Evolutionary conservation across 37 sponge, comb jelly and placozoan species (phyloP).

Genomic region (Agelas oroides): DNA sequence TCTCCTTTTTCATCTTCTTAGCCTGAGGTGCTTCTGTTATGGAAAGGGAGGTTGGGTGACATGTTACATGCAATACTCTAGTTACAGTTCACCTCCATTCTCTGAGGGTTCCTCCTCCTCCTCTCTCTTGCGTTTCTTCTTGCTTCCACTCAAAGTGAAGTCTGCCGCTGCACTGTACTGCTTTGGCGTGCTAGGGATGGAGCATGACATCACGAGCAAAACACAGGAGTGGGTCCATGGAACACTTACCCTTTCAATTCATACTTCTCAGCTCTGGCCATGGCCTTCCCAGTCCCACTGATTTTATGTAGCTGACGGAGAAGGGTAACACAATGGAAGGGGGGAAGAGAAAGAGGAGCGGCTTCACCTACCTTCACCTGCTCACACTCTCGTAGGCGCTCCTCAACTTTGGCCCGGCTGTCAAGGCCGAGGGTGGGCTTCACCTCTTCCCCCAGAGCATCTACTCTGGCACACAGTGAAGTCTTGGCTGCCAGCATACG

Average conservation of each 20-base stretch:
- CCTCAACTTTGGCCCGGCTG: conserved; percentile 83
- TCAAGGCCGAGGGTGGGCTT: conserved; percentile 69
- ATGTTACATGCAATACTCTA: no score
- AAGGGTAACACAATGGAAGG: neutral
- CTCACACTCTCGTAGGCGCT: conserved; percentile 76
- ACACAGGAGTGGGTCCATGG: no score
- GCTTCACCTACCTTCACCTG: conserved; percentile 54
- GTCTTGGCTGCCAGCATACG: conserved; percentile 97
- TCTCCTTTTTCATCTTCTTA: conserved; percentile 55
- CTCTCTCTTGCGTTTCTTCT: conserved; percentile 63
- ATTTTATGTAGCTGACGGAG: conserved; percentile 37
- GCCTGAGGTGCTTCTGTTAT: neutral
- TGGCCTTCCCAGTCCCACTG: conserved; percentile 83
- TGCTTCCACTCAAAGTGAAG: conserved; percentile 46
- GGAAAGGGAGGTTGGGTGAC: neutral
- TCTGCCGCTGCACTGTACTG: conserved; percentile 76
- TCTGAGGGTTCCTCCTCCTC: conserved; percentile 21
- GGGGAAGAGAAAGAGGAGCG: neutral
- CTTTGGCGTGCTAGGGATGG: conserved; percentile 43
- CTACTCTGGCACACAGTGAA: conserved; percentile 88
- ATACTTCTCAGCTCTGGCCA: conserved; percentile 68
- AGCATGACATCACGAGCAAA: no score
- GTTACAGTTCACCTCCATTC: neutral
- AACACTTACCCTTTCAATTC: conserved; percentile 64
- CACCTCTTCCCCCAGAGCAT: conserved; percentile 94